A percentile compares a stretch with the other conserved stretches of the same genome.
phyloP scores from a whole-genome alignment of 30 jellyfish, hydroid and myxozoan genomes.

The Hydra vulgaris region DNA sequence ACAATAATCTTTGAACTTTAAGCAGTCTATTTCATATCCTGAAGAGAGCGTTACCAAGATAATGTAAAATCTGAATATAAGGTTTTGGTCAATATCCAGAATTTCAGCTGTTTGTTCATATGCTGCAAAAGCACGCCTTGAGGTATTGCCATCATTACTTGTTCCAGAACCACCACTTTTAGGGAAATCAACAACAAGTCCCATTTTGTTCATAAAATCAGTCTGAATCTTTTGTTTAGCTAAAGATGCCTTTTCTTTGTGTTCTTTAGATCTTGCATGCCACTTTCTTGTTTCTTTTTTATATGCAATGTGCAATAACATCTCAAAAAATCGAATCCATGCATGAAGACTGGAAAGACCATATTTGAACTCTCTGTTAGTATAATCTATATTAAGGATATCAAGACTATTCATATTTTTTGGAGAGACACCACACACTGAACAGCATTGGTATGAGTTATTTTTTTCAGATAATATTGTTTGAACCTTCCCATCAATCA shows the following conservation, averaged over 20 bases:
- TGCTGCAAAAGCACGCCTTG: not conserved
- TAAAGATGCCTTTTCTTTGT: not conserved
- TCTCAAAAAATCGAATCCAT: not conserved
- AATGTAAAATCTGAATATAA: not conserved
- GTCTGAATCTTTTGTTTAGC: not conserved
- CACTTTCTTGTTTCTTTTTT: not conserved
- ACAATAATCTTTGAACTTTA: not conserved
- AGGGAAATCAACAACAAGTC: not conserved
- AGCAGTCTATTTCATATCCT: not conserved
- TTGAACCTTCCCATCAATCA: not conserved
- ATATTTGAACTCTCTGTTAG: not conserved
- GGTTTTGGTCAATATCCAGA: not conserved
- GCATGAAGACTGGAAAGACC: not conserved
- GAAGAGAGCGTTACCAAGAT: not conserved
- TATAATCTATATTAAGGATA: not conserved
- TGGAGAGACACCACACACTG: not conserved
- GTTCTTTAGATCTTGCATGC: not conserved
- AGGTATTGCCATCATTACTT: not conserved
- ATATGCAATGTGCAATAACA: not conserved
- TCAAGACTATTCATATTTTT: not conserved
- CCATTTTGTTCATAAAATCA: not conserved
- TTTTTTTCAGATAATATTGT: not conserved
- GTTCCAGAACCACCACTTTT: not conserved
- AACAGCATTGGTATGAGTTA: not conserved
- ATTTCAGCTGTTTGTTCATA: not conserved